These are phyloP conservation scores for Euwallacea fornicatus DNA, from an alignment of 1,140 invertebrate genomes.

Conservation along the genomic window DNA sequence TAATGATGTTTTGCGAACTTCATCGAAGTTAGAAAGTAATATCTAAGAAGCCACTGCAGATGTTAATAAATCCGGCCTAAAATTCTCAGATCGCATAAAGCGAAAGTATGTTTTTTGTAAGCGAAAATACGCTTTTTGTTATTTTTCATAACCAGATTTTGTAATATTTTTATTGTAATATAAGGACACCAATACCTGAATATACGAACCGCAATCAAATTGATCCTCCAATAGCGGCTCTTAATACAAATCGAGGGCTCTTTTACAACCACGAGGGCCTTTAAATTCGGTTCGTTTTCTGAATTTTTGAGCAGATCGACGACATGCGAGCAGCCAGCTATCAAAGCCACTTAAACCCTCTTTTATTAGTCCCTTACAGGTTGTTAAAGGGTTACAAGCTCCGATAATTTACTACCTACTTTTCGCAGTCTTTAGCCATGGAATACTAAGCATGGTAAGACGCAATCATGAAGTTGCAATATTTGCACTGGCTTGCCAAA, in stretches of 20 bases:
- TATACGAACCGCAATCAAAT: background rate
- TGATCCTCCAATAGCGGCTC: background rate
- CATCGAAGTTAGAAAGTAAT: too few species aligned
- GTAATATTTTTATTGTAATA: too few species aligned
- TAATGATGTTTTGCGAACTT: too few species aligned
- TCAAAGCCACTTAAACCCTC: slow-evolving; percentile 49
- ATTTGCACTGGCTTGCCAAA: too few species aligned
- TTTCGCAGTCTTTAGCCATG: too few species aligned
- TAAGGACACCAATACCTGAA: too few species aligned
- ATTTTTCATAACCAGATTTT: too few species aligned
- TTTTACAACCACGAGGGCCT: slow-evolving; percentile 25
- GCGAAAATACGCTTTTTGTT: too few species aligned
- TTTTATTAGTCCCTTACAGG: slow-evolving; percentile 52
- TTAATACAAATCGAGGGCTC: slow-evolving; percentile 15
- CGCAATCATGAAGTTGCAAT: background rate
- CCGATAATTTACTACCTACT: slow-evolving; percentile 42
- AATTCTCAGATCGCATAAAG: too few species aligned
- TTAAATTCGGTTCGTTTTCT: slow-evolving; percentile 41
- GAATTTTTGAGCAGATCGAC: slow-evolving; percentile 45
- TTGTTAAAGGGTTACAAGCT: slow-evolving; percentile 51
- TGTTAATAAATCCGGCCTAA: too few species aligned
- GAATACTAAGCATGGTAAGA: background rate
- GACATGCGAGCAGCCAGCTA: slow-evolving; percentile 44
- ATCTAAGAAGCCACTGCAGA: too few species aligned
- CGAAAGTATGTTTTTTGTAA: too few species aligned